Conservation (phyloP, 2,888 invertebrate species). For the Callimorpha dominula region DNA sequence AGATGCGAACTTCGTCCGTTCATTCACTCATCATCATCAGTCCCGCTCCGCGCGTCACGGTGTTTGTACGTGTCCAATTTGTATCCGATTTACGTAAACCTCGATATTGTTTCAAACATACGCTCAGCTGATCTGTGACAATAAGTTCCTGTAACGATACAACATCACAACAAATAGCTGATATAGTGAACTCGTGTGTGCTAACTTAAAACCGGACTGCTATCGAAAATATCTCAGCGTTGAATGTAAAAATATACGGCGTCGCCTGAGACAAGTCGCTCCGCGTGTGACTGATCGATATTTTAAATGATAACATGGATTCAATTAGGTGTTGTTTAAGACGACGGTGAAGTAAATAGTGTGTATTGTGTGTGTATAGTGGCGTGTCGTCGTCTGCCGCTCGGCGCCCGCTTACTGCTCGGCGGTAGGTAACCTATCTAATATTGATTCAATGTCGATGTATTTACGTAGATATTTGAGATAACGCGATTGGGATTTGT, state of each 20-base stretch:
- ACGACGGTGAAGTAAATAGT: constrained; percentile 73
- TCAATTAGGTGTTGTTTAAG: constrained; percentile 81
- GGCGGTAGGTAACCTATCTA: constrained; percentile 73
- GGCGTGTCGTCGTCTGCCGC: constrained; percentile 55
- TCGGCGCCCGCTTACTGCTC: constrained; percentile 52
- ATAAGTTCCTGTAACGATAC: constrained; percentile 53
- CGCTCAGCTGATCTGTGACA: constrained; percentile 83
- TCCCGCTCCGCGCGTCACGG: constrained; percentile 71
- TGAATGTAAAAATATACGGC: constrained; percentile 84
- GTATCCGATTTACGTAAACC: constrained; percentile 61
- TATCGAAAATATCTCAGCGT: constrained; percentile 77
- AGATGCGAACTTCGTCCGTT: constrained; percentile 62
- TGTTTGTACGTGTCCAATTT: constrained; percentile 45
- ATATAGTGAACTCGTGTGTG: constrained; percentile 53
- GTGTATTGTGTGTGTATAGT: constrained; percentile 63
- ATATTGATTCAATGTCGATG: constrained; percentile 78
- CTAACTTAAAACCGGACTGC: constrained; percentile 58
- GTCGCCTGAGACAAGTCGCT: constrained; percentile 76
- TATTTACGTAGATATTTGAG: constrained; percentile 69
- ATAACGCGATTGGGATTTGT: constrained; percentile 77
- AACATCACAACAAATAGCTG: constrained; percentile 37
- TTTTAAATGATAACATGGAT: constrained; percentile 86
- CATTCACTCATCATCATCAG: constrained; percentile 77
- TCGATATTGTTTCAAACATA: constrained; percentile 81
- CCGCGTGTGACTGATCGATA: constrained; percentile 86